phyloP scores from a whole-genome alignment of 2,797 vertebrate species.

The Coregonus ussuriensis region DNA sequence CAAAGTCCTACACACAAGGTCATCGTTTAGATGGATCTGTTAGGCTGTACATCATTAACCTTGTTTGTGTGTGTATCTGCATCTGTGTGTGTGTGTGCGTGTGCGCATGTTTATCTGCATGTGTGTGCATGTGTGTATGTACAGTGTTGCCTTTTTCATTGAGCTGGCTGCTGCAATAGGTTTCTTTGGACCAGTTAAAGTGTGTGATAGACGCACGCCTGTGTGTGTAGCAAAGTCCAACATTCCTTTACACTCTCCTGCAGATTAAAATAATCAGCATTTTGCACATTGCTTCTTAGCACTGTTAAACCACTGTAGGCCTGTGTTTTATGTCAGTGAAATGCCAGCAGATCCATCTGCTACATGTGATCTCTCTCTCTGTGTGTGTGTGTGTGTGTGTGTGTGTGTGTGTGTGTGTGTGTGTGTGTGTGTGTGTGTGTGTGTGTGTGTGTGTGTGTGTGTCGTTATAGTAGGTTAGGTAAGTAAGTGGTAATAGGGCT shows the following conservation, averaged over 20 bases:
- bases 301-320: neutral
- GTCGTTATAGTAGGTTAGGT: no score
- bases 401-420: neutral
- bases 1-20: constrained; percentile 25
- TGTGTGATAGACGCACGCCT: neutral
- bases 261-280: constrained; percentile 10
- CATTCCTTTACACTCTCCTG: constrained; percentile 17
- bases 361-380: neutral
- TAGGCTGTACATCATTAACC: constrained; percentile 2
- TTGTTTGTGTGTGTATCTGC: neutral
- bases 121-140: constrained; percentile 9
- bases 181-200: constrained; percentile 1
- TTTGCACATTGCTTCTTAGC: constrained; percentile 13
- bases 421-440: no score
- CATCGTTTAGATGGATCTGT: constrained; percentile 5
- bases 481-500: no score
- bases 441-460: no score
- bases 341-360: neutral
- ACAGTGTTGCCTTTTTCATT: constrained; percentile 2
- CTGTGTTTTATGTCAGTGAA: neutral
- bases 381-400: constrained; percentile 7
- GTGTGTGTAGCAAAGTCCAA: constrained; percentile 9
- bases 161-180: neutral
- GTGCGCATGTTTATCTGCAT: constrained; percentile 4
- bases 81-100: constrained; percentile 15